Base-by-base conservation (phyloP, 2,797 vertebrate genomes). In the Trematomus bernacchii region DNA sequence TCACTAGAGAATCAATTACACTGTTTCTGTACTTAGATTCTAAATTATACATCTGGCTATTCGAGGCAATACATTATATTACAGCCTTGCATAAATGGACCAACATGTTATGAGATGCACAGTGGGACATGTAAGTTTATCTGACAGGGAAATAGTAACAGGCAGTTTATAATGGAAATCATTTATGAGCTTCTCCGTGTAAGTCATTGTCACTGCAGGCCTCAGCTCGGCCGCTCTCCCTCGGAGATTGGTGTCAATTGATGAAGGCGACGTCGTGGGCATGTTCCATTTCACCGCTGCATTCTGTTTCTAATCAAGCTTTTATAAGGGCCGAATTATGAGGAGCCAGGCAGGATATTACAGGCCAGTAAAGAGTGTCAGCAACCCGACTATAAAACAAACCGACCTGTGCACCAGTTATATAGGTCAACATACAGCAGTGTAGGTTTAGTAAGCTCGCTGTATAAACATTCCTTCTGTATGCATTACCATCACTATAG, bases 1-100 rank as follows among this genome's bases (percentile, higher is more conserved):
- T 97, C 93, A 93, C 92, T 84, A 92, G 89, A 93, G 92, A 96
- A 96, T 96, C 93, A 95, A 97, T 97, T 96, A 96, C 94, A 94
- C 92, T 87, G 92, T 94, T 66, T 92, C 94, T 79, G 67, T 87
- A 74, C 78, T 81, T 93, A 94, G 94, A 96, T 95, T 37, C 91
- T 95, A 94, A 97, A 97, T 96, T 93, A 96, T 95, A 94, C 92
- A 94, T 94, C 94, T 96, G 92, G 90, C 94, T 92, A 90, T 96
- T 95, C 93, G 90, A 94, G 94, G 94, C 93, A 95, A 95, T 97
- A 96, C 93, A 95, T 94, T 95, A 93, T 93, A 94, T 95, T 95
- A 95, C 91, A 94, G 91, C 90, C 83, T 83, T 94, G 94, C 93
- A 95, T 94, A 95, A 94, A 93, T 93, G 93, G 93, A 93, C 92